Conservation (phyloP, 2,888 invertebrate species). For the Cataglyphis albicans region DNA sequence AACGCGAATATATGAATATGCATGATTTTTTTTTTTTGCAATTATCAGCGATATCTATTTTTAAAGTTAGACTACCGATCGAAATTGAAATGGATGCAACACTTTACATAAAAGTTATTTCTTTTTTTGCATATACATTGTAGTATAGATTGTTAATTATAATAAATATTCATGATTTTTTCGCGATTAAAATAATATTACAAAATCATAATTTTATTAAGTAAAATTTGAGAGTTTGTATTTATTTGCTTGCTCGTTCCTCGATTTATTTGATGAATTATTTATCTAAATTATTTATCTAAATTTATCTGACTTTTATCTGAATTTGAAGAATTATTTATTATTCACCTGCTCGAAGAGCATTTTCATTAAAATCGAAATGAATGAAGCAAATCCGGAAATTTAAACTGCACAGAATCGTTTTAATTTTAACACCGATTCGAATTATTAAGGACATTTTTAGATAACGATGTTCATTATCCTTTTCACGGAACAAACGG, state of each 20-base stretch:
- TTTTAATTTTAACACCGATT: not conserved
- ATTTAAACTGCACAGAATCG: not conserved
- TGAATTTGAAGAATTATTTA: not conserved
- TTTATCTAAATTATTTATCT: not conserved
- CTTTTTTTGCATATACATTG: not conserved
- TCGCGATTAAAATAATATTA: not conserved
- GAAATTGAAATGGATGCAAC: not conserved
- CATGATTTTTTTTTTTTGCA: not conserved
- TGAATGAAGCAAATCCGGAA: not conserved
- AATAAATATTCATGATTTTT: not conserved
- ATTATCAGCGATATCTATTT: not conserved
- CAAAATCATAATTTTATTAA: constrained; percentile 10
- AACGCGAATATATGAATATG: not conserved
- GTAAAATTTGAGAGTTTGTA: not conserved
- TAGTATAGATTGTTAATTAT: not conserved
- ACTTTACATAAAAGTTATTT: not conserved
- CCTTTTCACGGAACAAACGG: not conserved
- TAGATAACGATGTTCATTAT: not conserved
- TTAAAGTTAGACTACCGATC: constrained; percentile 1
- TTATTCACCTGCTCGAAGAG: not conserved
- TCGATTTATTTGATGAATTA: not conserved
- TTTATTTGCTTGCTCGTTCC: not conserved
- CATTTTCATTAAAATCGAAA: constrained; percentile 8
- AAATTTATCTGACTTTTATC: too few relatives aligned
- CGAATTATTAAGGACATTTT: not conserved